Conservation (phyloP, 2,888 invertebrate species). For the Dolomedes plantarius region DNA sequence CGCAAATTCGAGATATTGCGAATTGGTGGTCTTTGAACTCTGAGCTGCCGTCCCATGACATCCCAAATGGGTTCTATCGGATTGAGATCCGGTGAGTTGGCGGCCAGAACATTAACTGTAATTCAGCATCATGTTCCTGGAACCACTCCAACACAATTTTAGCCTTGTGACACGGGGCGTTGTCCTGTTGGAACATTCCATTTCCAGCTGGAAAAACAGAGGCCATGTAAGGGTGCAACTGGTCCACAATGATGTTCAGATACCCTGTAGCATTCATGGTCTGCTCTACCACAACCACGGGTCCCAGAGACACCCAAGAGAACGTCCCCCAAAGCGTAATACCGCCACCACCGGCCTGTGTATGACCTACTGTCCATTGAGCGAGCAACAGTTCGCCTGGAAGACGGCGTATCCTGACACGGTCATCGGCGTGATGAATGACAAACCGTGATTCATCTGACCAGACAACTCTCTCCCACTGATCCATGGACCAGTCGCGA, state of each 20-base stretch:
- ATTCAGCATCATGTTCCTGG: not conserved
- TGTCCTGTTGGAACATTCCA: not conserved
- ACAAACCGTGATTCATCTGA: not conserved
- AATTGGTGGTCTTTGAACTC: not conserved
- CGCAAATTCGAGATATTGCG: not conserved
- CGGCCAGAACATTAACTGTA: conserved; percentile 5
- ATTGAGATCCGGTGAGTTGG: conserved; percentile 1
- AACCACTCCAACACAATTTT: conserved; percentile 13
- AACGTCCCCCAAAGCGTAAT: not conserved
- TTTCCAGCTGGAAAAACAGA: not conserved
- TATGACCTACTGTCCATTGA: not conserved
- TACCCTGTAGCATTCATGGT: not conserved
- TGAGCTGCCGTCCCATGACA: conserved; percentile 14
- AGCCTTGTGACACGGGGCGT: not conserved
- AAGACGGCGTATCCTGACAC: conserved; percentile 3
- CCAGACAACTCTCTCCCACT: not conserved
- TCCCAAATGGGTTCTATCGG: not conserved
- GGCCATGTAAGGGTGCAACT: conserved; percentile 13
- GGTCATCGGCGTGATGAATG: not conserved
- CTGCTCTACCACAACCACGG: not conserved
- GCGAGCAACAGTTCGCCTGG: not conserved
- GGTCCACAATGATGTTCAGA: conserved; percentile 5
- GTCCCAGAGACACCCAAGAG: not conserved
- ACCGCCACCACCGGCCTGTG: not conserved
- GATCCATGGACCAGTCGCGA: not conserved